These are phyloP conservation scores for Lasioglossum oenotherae DNA, from an alignment of 2,888 invertebrate genomes.

Conservation along the genomic window DNA sequence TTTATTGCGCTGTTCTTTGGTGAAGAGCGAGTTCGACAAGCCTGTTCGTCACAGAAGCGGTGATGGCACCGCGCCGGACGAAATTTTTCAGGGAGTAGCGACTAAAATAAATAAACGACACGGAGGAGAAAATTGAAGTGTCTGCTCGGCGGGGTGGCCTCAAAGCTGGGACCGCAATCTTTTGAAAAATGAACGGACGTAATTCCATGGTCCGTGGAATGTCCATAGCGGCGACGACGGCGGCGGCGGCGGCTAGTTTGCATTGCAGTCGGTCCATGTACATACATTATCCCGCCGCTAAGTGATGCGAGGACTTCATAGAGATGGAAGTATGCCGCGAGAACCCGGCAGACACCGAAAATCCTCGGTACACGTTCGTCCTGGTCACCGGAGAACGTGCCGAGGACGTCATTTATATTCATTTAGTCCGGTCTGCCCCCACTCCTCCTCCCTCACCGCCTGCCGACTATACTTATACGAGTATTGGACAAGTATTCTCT, in stretches of 20 bases:
- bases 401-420: constrained; percentile 78
- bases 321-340: constrained; percentile 36
- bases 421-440: constrained; percentile 70
- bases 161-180: constrained; percentile 10
- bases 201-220: constrained; percentile 27
- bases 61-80: background rate
- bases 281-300: constrained; percentile 59
- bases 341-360: constrained; percentile 46
- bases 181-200: constrained; percentile 12
- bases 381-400: constrained; percentile 54
- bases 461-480: constrained; percentile 58
- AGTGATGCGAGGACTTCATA: constrained; percentile 56
- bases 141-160: background rate
- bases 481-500: constrained; percentile 60
- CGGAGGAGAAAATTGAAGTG: constrained; percentile 3
- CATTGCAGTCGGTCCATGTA: constrained; percentile 52
- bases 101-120: constrained; percentile 9
- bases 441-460: background rate
- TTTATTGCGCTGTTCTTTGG: background rate
- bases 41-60: background rate
- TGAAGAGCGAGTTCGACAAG: background rate
- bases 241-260: constrained; percentile 40
- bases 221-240: constrained; percentile 29
- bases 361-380: constrained; percentile 58
- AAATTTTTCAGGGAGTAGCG: background rate